Evolutionary conservation across 2,797 vertebrate genomes (phyloP).

Genomic region (Phataginus tricuspis): DNA sequence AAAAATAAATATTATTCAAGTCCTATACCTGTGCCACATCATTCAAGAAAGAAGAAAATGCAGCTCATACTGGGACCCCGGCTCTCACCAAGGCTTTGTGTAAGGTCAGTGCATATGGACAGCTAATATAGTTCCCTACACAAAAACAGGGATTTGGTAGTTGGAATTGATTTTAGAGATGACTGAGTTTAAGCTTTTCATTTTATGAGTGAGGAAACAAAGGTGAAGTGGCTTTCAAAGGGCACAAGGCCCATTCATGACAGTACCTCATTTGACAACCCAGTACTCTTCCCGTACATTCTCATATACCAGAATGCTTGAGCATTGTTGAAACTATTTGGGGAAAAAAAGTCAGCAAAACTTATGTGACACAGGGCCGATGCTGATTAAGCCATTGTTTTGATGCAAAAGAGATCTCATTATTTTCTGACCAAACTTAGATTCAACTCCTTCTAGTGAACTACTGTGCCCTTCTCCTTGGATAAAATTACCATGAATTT

Average conservation of each 20-base stretch:
- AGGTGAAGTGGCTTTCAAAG: not conserved
- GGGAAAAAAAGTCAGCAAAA: constrained; percentile 7
- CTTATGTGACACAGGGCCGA: not conserved
- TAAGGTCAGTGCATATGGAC: not conserved
- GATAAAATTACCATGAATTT: constrained; percentile 57
- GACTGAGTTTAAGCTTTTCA: constrained; percentile 1
- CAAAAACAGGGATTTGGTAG: not conserved
- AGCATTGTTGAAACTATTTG: not conserved
- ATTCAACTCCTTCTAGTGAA: constrained; percentile 49
- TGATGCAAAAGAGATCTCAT: constrained; percentile 54
- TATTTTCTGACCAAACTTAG: constrained; percentile 46
- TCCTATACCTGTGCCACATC: not conserved
- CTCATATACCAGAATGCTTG: not conserved
- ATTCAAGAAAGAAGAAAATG: constrained; percentile 24
- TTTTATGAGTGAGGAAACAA: constrained; percentile 13
- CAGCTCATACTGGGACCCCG: not conserved
- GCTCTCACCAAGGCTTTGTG: not conserved
- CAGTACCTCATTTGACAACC: not conserved
- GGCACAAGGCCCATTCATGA: not conserved
- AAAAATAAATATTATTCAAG: constrained; percentile 23
- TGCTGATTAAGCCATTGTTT: constrained; percentile 46
- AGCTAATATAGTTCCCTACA: not conserved
- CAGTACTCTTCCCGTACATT: not conserved
- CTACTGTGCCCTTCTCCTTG: constrained; percentile 46
- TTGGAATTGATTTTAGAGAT: constrained; percentile 18